Percentiles rank a stretch among this genome's conserved stretches.
Evolutionary conservation across 2,113 vertebrate species (phyloP).

Genomic region (Monopterus albus): DNA sequence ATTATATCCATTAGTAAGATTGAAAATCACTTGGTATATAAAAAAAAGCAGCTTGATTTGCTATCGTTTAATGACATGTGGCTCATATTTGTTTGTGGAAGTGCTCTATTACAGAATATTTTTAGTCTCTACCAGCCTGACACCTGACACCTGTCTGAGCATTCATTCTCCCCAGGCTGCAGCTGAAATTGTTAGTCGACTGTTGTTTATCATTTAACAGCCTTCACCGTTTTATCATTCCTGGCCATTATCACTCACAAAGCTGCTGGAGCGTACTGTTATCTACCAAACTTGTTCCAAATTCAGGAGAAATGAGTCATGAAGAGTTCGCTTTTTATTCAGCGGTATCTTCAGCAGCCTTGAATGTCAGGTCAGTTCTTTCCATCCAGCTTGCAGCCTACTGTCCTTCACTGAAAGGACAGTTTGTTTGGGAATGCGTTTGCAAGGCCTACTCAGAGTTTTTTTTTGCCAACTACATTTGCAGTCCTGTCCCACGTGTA

Average conservation of each 20-base stretch:
- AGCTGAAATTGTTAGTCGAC: slow-evolving; percentile 8
- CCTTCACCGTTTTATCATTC: slow-evolving; percentile 26
- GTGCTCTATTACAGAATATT: slow-evolving; percentile 28
- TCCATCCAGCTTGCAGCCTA: slow-evolving; percentile 50
- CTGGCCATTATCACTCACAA: slow-evolving; percentile 31
- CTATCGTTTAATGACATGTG: slow-evolving; percentile 9
- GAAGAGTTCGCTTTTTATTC: slow-evolving; percentile 21
- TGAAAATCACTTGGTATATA: slow-evolving; percentile 24
- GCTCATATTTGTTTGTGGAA: slow-evolving; percentile 37
- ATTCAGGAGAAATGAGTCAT: slow-evolving; percentile 41
- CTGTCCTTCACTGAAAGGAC: slow-evolving; percentile 68
- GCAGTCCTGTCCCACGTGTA: slow-evolving; percentile 44
- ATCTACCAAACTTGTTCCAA: slow-evolving; percentile 19
- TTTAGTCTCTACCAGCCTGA: slow-evolving; percentile 2
- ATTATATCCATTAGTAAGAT: slow-evolving; percentile 45
- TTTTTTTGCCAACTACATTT: slow-evolving; percentile 33
- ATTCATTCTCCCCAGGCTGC: slow-evolving; percentile 12
- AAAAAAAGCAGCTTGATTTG: slow-evolving; percentile 13
- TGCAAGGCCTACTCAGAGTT: slow-evolving; percentile 47
- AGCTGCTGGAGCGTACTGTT: background rate
- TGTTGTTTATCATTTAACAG: slow-evolving; percentile 40
- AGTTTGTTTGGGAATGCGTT: slow-evolving; percentile 56
- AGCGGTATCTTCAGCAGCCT: slow-evolving; percentile 32
- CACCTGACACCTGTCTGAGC: slow-evolving; percentile 44
- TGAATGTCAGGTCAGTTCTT: slow-evolving; percentile 69